A percentile compares a stretch with the other conserved stretches of the same genome.
Conservation (phyloP, 1,140 invertebrate genomes). For the Macrostomum lignano region DNA sequence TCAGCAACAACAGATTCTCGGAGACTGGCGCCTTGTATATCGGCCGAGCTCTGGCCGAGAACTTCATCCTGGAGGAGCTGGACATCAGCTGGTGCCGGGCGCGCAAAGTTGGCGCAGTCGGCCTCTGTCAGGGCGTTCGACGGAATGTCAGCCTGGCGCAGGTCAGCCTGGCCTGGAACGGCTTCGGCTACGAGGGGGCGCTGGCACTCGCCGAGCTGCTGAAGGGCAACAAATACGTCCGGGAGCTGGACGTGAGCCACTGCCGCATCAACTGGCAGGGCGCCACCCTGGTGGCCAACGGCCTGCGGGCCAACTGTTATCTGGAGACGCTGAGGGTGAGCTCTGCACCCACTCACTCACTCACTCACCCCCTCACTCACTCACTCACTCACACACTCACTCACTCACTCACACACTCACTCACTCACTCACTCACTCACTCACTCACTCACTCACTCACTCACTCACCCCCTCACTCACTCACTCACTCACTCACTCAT, state of each 20-base stretch:
- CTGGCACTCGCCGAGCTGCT: conserved; percentile 7
- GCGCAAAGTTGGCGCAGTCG: conserved; percentile 10
- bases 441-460: too few relatives aligned
- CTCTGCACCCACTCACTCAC: too few relatives aligned
- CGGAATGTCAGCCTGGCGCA: conserved; percentile 8
- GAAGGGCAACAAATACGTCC: conserved; percentile 4
- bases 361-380: too few relatives aligned
- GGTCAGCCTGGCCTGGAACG: conserved; percentile 8
- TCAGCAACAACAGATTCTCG: background rate
- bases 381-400: too few relatives aligned
- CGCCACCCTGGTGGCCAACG: conserved; percentile 8
- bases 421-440: too few relatives aligned
- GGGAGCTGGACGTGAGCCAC: conserved; percentile 7
- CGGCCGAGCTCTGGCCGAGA: conserved; percentile 6
- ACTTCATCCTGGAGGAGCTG: conserved; percentile 9
- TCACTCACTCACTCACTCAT: too few relatives aligned
- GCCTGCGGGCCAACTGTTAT: conserved; percentile 8
- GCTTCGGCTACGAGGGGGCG: conserved; percentile 9
- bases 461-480: too few relatives aligned
- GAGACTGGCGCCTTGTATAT: background rate
- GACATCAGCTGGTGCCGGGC: conserved; percentile 13
- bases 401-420: too few relatives aligned
- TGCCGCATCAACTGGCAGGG: conserved; percentile 11
- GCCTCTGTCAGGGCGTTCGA: conserved; percentile 11
- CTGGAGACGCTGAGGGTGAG: conserved; percentile 9